Evolutionary conservation across 2,113 vertebrate genomes (phyloP), one percentile per base, ranked within the genome.

Genomic region (Sinocyclocheilus rhinocerous): DNA sequence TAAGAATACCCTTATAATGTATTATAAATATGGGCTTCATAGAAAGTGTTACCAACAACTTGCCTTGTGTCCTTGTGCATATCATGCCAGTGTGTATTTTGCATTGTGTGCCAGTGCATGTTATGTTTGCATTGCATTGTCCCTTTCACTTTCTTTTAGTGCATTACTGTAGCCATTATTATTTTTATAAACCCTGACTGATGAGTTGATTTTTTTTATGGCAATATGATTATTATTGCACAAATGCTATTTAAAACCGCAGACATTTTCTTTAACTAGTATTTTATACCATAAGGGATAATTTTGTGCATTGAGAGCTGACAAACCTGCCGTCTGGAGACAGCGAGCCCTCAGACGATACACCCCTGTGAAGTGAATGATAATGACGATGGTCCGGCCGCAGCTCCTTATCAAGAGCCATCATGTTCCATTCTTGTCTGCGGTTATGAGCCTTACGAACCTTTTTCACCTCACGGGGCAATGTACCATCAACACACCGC

Each of bases 331-430:
- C 96, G 48, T 98, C 96, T 87, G 97, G 97, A 90, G 97, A 99
- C 88, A 98, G 94, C 1, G 96, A 97, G 91, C 96, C 97, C 91
- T 98, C 97, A 76, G 97, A 99, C 13, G 97, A 96, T 0, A 94
- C 96, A 89, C 96, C 97, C 45, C 96, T 95, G 89, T 94, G 95
- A 79, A 97, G 93, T 89, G 92, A 96, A 89, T 97, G 96, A 86
- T 97, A 95, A 90, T 96, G 95, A 87, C 93, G 95, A 94, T 95
- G 95, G 93, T 98, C 97, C 65, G 97, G 97, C 88, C 97, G 96
- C 86, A 98, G 96, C 93, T 99, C 97, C 92, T 97, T 98, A 94
- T 99, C 97, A 89, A 97, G 96, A 0, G 97, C 97, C 97, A 99
- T 98, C 95, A 97, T 96, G 94, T 96, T 98, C 98, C 97, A 99